phyloP scores from a whole-genome alignment of 2,797 vertebrate genomes.

The Bufotes viridis region DNA sequence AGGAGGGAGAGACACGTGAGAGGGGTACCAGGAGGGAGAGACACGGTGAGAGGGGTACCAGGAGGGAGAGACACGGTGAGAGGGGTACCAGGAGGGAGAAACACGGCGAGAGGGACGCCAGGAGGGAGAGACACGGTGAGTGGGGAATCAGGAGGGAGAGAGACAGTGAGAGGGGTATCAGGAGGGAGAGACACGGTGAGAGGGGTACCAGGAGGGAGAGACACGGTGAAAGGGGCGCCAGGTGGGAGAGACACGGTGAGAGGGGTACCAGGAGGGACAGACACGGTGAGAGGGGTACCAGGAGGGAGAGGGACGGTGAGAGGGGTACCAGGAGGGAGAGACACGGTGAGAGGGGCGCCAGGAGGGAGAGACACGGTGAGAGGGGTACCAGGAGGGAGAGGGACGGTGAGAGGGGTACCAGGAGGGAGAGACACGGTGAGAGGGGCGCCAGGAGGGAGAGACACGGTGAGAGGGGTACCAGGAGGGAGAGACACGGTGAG shows the following conservation, averaged over 20 bases:
- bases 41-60: neutral
- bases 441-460: neutral
- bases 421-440: no score
- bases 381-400: neutral
- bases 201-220: neutral
- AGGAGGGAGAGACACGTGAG: neutral
- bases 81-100: neutral
- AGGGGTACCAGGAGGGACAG: no score
- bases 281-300: no score
- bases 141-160: neutral
- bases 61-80: neutral
- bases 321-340: neutral
- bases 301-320: no score
- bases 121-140: neutral
- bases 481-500: neutral
- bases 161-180: no score
- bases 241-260: no score
- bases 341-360: neutral
- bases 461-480: neutral
- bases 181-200: neutral
- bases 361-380: neutral
- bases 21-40: conserved; percentile 2
- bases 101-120: neutral
- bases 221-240: no score
- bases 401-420: neutral